A percentile compares a stretch with the other conserved stretches of the same genome.
Evolutionary conservation across 1,140 invertebrate genomes (phyloP).

Genomic region (Vanessa tameamea): DNA sequence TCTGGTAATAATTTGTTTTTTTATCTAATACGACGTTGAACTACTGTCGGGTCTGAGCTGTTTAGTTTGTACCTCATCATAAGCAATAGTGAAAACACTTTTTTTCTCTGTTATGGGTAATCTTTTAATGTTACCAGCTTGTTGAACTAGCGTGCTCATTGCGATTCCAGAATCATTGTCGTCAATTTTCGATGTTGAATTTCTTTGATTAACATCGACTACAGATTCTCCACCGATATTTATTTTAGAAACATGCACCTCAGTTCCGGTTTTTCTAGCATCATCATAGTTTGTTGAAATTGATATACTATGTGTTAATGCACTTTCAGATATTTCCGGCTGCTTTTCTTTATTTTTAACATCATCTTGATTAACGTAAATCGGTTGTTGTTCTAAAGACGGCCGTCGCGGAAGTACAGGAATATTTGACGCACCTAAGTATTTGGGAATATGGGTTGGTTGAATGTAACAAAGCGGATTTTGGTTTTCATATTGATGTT

Average conservation of each 20-base stretch:
- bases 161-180: constrained; percentile 89
- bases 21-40: constrained; percentile 75
- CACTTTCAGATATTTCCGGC: constrained; percentile 68
- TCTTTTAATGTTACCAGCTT: constrained; percentile 80
- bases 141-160: constrained; percentile 82
- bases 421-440: constrained; percentile 80
- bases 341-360: constrained; percentile 56
- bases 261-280: constrained; percentile 54
- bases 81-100: constrained; percentile 96
- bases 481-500: constrained; percentile 82
- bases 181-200: constrained; percentile 72
- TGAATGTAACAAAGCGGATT: constrained; percentile 84
- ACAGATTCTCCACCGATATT: constrained; percentile 68
- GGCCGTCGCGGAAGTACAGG: constrained; percentile 63
- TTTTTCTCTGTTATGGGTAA: constrained; percentile 93
- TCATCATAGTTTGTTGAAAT: constrained; percentile 71
- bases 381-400: constrained; percentile 66
- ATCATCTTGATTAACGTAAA: constrained; percentile 77
- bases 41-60: constrained; percentile 79
- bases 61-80: constrained; percentile 88
- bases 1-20: constrained; percentile 43
- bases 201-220: constrained; percentile 50
- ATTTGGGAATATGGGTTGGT: constrained; percentile 84
- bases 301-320: constrained; percentile 72
- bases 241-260: constrained; percentile 76